These are phyloP conservation scores for Dendropsophus ebraccatus DNA, from an alignment of 2,113 vertebrate genomes.

Conservation along the genomic window DNA sequence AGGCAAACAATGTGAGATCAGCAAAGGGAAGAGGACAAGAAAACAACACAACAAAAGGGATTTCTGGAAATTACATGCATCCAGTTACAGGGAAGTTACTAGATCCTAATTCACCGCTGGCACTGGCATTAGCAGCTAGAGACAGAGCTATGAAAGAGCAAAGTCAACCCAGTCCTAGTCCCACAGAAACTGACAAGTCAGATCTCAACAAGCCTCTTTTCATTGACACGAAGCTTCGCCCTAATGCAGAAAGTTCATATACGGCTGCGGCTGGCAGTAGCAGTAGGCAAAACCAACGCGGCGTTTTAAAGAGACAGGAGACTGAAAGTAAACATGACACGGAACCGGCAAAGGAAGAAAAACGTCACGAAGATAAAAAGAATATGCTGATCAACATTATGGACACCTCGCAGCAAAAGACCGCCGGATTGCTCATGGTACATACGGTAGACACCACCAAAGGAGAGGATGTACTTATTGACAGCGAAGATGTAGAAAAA, in stretches of 20 bases:
- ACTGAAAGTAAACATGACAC: conserved; percentile 88
- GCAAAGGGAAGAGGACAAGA: conserved; percentile 82
- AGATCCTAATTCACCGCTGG: conserved; percentile 90
- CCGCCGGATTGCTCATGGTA: conserved; percentile 92
- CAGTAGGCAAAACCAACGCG: conserved; percentile 75
- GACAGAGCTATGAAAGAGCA: conserved; percentile 93
- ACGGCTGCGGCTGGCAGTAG: conserved; percentile 71
- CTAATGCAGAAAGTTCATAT: conserved; percentile 83
- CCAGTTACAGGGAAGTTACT: conserved; percentile 88
- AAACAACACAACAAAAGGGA: conserved; percentile 75
- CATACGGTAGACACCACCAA: conserved; percentile 78
- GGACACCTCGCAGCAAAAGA: conserved; percentile 85
- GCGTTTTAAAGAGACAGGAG: conserved; percentile 82
- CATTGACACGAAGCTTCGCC: conserved; percentile 93
- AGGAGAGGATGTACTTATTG: conserved; percentile 69
- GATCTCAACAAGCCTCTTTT: conserved; percentile 96
- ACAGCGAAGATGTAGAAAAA: conserved; percentile 69
- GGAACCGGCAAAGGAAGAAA: conserved; percentile 74
- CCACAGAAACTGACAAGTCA: conserved; percentile 84
- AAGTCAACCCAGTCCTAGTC: conserved; percentile 80
- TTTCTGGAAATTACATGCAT: conserved; percentile 82
- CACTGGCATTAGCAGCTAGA: conserved; percentile 89
- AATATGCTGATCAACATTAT: conserved; percentile 79
- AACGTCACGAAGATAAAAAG: conserved; percentile 83
- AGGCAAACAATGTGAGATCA: conserved; percentile 78